Percentiles rank a stretch among this genome's conserved stretches.
Conservation (phyloP, 2,888 invertebrate species). For the Tachina lurida region DNA sequence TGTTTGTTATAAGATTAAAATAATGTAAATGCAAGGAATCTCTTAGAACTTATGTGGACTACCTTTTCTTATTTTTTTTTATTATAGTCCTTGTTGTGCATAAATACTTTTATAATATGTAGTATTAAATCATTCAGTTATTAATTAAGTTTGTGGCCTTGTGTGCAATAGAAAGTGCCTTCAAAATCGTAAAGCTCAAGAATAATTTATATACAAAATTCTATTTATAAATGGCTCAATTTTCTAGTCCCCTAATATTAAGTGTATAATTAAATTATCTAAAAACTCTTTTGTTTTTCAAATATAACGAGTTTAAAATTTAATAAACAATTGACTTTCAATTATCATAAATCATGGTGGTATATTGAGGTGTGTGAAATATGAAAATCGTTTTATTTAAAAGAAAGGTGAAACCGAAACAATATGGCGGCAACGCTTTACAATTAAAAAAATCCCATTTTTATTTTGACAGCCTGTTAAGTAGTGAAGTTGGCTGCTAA, state of each 20-base stretch:
- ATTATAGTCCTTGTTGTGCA: background rate
- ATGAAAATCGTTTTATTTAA: too few relatives aligned
- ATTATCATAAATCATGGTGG: background rate
- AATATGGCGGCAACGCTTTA: too few relatives aligned
- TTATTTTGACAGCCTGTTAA: too few relatives aligned
- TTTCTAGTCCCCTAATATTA: constrained; percentile 66
- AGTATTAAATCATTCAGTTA: constrained; percentile 12
- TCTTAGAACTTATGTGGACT: background rate
- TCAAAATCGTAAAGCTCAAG: constrained; percentile 60
- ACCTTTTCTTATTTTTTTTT: background rate
- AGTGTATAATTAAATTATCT: constrained; percentile 29
- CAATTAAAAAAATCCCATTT: too few relatives aligned
- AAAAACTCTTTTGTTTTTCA: background rate
- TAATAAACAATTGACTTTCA: background rate
- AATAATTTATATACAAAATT: constrained; percentile 1
- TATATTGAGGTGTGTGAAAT: too few relatives aligned
- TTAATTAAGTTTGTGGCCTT: constrained; percentile 51
- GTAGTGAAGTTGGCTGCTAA: too few relatives aligned
- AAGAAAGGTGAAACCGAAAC: too few relatives aligned
- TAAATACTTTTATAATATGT: background rate
- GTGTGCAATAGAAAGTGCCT: constrained; percentile 70
- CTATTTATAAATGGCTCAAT: constrained; percentile 57
- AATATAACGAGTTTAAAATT: constrained; percentile 13
- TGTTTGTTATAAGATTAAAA: background rate
- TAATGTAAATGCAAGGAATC: background rate